phyloP scores from a whole-genome alignment of 2,888 invertebrate genomes.

The Dusona sp. region DNA sequence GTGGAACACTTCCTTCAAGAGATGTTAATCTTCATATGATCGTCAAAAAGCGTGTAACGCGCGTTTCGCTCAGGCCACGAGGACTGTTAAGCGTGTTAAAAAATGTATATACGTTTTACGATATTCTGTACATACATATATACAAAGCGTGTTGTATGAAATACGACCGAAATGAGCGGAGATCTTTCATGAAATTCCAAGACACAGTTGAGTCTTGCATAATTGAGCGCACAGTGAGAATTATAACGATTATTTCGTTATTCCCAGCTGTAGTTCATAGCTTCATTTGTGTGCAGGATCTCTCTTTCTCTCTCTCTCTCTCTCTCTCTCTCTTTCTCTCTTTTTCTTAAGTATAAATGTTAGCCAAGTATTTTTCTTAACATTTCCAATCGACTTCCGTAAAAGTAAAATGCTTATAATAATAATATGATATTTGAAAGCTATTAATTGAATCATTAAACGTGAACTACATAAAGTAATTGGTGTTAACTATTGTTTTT shows the following conservation, averaged over 20 bases:
- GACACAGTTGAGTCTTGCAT: constrained; percentile 53
- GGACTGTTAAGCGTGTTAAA: constrained; percentile 17
- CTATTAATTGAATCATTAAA: not conserved
- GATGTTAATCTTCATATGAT: constrained; percentile 77
- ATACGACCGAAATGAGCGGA: constrained; percentile 48
- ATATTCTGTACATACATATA: constrained; percentile 31
- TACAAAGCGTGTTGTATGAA: constrained; percentile 43
- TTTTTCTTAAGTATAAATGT: constrained; percentile 21
- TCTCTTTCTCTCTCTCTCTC: not conserved
- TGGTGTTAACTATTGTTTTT: not conserved
- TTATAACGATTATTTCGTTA: constrained; percentile 68
- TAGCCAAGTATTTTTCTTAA: constrained; percentile 11
- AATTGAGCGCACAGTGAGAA: constrained; percentile 57
- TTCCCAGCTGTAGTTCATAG: constrained; percentile 50
- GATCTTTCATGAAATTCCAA: constrained; percentile 62
- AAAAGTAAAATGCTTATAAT: not conserved
- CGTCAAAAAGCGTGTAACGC: constrained; percentile 57
- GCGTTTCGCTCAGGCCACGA: constrained; percentile 40
- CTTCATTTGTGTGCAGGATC: constrained; percentile 15
- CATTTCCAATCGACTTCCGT: not conserved
- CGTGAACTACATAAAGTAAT: not conserved
- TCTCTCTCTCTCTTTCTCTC: not conserved
- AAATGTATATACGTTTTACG: constrained; percentile 38
- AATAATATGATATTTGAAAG: not conserved
- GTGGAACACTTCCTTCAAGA: constrained; percentile 80